These are phyloP conservation scores for Gnatocerus cornutus DNA, from an alignment of 2,888 invertebrate genomes.

Conservation along the genomic window DNA sequence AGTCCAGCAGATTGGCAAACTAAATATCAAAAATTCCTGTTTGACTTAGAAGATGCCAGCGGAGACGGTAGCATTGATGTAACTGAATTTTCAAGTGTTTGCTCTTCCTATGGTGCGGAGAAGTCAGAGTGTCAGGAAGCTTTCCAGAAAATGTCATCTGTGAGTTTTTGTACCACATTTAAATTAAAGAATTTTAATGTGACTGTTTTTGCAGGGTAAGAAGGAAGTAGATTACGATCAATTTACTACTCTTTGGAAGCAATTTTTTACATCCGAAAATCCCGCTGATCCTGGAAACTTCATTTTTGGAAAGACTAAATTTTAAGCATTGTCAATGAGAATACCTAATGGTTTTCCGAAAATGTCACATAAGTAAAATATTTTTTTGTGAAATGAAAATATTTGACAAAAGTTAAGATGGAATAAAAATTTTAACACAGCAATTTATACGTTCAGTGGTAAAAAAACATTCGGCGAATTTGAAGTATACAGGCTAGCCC, in stretches of 20 bases:
- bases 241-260: conserved; percentile 90
- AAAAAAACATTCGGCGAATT: too few species aligned
- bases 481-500: too few species aligned
- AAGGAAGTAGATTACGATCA: conserved; percentile 86
- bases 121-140: conserved; percentile 86
- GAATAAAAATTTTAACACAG: too few species aligned
- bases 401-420: too few species aligned
- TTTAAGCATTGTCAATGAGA: too few species aligned
- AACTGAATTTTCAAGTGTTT: conserved; percentile 90
- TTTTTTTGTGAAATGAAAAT: too few species aligned
- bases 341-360: too few species aligned
- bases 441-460: too few species aligned
- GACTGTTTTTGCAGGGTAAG: conserved; percentile 76
- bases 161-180: conserved; percentile 72
- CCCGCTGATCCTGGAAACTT: conserved; percentile 88
- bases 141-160: conserved; percentile 89
- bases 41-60: conserved; percentile 92
- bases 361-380: too few species aligned
- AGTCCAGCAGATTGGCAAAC: conserved; percentile 91
- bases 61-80: conserved; percentile 92
- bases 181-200: not conserved
- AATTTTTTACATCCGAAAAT: conserved; percentile 92
- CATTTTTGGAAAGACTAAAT: conserved; percentile 75
- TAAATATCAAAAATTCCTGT: conserved; percentile 93
- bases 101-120: conserved; percentile 88